Percentiles rank a stretch among this genome's conserved stretches.
Evolutionary conservation across 2,113 vertebrate species (phyloP).

Genomic region (Addax nasomaculatus): DNA sequence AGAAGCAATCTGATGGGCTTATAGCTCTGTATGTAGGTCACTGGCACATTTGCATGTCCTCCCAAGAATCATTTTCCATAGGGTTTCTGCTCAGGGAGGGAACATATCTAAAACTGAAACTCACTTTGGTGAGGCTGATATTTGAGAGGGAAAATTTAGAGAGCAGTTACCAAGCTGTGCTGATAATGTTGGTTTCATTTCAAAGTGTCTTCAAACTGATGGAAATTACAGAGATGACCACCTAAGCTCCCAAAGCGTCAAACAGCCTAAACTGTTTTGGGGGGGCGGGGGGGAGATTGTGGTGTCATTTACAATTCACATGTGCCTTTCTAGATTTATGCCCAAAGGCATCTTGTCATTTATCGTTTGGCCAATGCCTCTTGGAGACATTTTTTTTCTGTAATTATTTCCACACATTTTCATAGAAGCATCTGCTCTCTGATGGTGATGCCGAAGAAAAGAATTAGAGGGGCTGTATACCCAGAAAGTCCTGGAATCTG

Average conservation of each 20-base stretch:
- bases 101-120: conserved; percentile 31
- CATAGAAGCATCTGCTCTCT: conserved; percentile 49
- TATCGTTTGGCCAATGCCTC: conserved; percentile 46
- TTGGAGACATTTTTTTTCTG: conserved; percentile 52
- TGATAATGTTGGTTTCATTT: not conserved
- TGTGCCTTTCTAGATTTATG: conserved; percentile 43
- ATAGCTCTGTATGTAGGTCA: conserved; percentile 48
- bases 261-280: not conserved
- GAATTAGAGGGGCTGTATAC: conserved; percentile 58
- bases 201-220: not conserved
- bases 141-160: conserved; percentile 6
- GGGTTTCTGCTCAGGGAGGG: not conserved
- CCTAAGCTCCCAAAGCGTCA: not conserved
- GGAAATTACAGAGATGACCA: conserved; percentile 27
- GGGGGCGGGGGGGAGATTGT: not conserved
- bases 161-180: not conserved
- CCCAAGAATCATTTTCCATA: conserved; percentile 52
- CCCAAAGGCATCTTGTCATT: conserved; percentile 56
- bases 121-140: conserved; percentile 30
- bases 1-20: conserved; percentile 7
- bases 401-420: conserved; percentile 59
- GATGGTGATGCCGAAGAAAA: conserved; percentile 56
- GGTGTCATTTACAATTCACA: conserved; percentile 5
- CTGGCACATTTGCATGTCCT: conserved; percentile 50
- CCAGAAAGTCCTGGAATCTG: conserved; percentile 44